Evolutionary conservation across 2,113 vertebrate species (phyloP).

Genomic region (Rhipidura dahli): DNA sequence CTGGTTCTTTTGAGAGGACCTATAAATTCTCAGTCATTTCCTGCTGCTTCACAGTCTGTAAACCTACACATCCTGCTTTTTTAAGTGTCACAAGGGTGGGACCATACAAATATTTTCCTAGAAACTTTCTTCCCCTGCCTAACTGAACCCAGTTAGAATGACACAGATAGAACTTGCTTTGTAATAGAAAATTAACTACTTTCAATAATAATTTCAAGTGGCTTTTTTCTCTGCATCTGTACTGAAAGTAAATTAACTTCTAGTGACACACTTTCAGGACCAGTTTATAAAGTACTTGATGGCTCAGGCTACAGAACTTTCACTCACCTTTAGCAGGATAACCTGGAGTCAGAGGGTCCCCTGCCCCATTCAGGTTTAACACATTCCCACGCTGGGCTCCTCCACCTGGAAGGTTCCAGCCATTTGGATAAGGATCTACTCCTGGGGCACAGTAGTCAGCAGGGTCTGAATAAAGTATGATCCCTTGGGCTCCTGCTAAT

Average conservation of each 20-base stretch:
- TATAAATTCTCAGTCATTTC: background rate
- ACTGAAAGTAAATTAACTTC: background rate
- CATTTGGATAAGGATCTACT: slow-evolving; percentile 83
- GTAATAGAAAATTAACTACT: background rate
- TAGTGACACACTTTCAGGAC: background rate
- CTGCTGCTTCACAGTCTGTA: background rate
- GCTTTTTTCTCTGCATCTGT: background rate
- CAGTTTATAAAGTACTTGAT: background rate
- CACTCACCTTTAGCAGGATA: slow-evolving; percentile 93
- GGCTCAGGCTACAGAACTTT: background rate
- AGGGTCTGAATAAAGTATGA: slow-evolving; percentile 94
- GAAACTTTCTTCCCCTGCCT: background rate
- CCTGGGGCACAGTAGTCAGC: slow-evolving; percentile 87
- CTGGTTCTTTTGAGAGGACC: background rate
- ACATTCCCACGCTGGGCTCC: slow-evolving; percentile 93
- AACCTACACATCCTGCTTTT: background rate
- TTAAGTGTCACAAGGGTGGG: background rate
- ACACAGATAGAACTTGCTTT: background rate
- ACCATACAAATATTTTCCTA: background rate
- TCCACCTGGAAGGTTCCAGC: slow-evolving; percentile 91
- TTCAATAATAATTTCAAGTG: background rate
- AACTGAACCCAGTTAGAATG: background rate
- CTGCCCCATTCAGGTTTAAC: slow-evolving; percentile 89
- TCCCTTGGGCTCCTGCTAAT: slow-evolving; percentile 83
- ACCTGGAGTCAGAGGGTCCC: slow-evolving; percentile 93